phyloP scores from a whole-genome alignment of 2,113 vertebrate species.

The Ceyx melanurus region DNA sequence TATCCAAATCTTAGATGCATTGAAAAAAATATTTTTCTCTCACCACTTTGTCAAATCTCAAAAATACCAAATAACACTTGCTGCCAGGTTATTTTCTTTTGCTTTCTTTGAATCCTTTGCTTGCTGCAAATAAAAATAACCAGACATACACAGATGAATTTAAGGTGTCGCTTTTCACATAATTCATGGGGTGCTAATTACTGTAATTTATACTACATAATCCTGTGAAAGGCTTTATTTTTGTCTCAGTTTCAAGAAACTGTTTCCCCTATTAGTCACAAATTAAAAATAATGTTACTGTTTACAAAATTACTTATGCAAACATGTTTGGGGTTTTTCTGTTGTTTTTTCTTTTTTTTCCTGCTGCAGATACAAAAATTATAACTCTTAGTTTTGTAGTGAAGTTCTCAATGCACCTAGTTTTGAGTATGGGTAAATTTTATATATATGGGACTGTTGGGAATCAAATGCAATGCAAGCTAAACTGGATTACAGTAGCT shows the following conservation, averaged over 20 bases:
- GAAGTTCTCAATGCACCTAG: background rate
- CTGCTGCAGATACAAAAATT: background rate
- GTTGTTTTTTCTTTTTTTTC: background rate
- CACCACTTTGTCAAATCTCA: no score
- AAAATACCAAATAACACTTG: background rate
- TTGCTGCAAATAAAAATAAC: background rate
- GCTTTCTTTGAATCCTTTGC: background rate
- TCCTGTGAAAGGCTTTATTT: background rate
- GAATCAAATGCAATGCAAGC: background rate
- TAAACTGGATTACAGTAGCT: background rate
- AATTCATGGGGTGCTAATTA: background rate
- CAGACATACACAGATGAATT: background rate
- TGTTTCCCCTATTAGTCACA: background rate
- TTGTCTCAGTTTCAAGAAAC: background rate
- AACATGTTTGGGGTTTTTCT: background rate
- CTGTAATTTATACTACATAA: background rate
- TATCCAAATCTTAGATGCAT: background rate
- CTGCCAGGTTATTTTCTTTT: background rate
- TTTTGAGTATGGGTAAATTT: background rate
- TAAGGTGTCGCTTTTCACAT: background rate
- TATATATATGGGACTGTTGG: background rate
- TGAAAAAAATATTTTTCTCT: background rate
- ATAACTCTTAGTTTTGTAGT: background rate
- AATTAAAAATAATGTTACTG: background rate
- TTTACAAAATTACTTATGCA: background rate